phyloP scores from a whole-genome alignment of 2,797 vertebrate species.

The Paedocypris micromegethes region DNA sequence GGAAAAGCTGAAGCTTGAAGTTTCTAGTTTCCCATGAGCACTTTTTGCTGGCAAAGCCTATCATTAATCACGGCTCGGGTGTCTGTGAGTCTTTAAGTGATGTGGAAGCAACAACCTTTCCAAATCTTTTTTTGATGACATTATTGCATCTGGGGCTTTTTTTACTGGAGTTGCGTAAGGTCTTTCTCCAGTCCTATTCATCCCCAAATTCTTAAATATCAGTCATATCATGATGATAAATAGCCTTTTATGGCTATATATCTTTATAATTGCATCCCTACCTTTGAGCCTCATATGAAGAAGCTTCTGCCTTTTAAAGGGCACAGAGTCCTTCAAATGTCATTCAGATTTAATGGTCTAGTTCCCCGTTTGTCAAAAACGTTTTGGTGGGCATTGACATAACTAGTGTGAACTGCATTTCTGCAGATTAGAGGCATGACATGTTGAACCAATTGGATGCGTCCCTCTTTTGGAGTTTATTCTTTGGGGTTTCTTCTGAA shows the following conservation, averaged over 20 bases:
- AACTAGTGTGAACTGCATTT: not conserved
- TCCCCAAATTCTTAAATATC: slow-evolving; percentile 19
- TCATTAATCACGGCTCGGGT: slow-evolving; percentile 40
- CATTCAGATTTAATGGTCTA: slow-evolving; percentile 35
- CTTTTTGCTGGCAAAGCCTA: slow-evolving; percentile 14
- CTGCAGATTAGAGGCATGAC: too few relatives aligned
- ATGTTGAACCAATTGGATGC: too few relatives aligned
- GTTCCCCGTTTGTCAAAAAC: slow-evolving; percentile 3
- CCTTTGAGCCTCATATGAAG: slow-evolving; percentile 34
- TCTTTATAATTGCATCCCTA: slow-evolving; percentile 32
- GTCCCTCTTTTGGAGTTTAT: too few relatives aligned
- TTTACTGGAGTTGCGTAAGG: slow-evolving; percentile 13
- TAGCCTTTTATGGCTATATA: slow-evolving; percentile 30
- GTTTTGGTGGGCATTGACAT: not conserved
- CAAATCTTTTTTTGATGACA: slow-evolving; percentile 34
- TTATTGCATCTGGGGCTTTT: slow-evolving; percentile 36
- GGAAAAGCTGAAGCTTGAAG: slow-evolving; percentile 22
- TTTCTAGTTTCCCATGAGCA: slow-evolving; percentile 11
- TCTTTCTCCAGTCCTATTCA: slow-evolving; percentile 11
- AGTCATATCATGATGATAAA: slow-evolving; percentile 39
- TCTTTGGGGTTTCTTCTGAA: too few relatives aligned
- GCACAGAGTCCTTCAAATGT: slow-evolving; percentile 38
- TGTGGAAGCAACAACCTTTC: slow-evolving; percentile 20
- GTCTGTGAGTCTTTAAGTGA: slow-evolving; percentile 27
- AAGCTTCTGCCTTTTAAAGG: slow-evolving; percentile 40